These are phyloP conservation scores for Conger conger DNA, from an alignment of 2,113 vertebrate species.

Conservation along the genomic window DNA sequence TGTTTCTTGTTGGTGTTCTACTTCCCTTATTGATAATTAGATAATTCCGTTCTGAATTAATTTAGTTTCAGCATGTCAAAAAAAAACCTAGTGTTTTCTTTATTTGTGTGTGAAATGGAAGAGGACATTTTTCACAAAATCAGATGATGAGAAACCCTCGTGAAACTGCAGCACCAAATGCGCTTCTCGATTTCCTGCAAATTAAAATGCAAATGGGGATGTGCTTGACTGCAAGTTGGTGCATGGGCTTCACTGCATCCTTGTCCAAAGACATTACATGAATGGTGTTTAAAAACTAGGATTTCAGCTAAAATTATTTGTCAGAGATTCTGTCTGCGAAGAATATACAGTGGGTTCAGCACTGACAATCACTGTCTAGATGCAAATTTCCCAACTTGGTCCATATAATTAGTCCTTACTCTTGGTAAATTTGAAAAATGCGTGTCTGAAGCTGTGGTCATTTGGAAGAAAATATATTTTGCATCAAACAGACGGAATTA, in stretches of 20 bases:
- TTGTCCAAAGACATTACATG: conserved; percentile 61
- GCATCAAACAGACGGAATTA: conserved; percentile 76
- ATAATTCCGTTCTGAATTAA: no score
- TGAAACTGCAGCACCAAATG: conserved; percentile 46
- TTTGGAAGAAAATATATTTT: conserved; percentile 61
- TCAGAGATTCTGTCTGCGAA: conserved; percentile 50
- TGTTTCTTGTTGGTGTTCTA: neutral
- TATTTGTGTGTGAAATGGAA: neutral
- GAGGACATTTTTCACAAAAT: conserved; percentile 55
- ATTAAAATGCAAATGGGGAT: conserved; percentile 50
- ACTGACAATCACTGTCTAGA: conserved; percentile 59
- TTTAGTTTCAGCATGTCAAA: no score
- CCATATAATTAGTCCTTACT: conserved; percentile 67
- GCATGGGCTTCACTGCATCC: conserved; percentile 62
- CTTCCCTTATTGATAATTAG: no score
- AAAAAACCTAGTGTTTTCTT: neutral
- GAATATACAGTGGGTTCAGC: conserved; percentile 35
- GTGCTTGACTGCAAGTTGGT: conserved; percentile 69
- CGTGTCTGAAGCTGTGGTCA: conserved; percentile 64
- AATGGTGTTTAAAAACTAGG: conserved; percentile 58
- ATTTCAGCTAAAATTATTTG: conserved; percentile 59
- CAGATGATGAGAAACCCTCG: conserved; percentile 53
- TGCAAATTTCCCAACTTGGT: conserved; percentile 69
- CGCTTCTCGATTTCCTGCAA: conserved; percentile 61
- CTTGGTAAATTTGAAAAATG: conserved; percentile 70